Evolutionary conservation across 2,888 invertebrate species (phyloP).

Genomic region (Drosophila incognita): DNA sequence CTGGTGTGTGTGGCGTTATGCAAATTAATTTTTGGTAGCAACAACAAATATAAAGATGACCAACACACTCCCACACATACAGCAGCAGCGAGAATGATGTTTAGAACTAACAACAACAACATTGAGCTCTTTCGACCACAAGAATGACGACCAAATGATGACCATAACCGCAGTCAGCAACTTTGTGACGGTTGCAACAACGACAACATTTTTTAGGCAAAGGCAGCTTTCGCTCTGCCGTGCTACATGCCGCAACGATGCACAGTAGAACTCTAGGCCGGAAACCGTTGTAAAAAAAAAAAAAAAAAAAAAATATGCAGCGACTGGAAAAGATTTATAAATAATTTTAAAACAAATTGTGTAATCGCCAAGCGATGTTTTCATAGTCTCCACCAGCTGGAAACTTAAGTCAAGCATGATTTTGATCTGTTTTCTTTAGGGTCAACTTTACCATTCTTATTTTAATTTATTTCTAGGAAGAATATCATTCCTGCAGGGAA

Average conservation of each 20-base stretch:
- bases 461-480: not conserved
- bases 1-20: conserved; percentile 54
- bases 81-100: conserved; percentile 43
- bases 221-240: not conserved
- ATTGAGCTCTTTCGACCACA: conserved; percentile 52
- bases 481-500: not conserved
- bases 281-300: not conserved
- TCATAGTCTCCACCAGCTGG: not conserved
- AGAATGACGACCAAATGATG: conserved; percentile 76
- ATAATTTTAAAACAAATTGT: not conserved
- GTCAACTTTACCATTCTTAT: not conserved
- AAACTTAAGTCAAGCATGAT: not conserved
- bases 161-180: conserved; percentile 76
- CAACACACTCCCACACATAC: conserved; percentile 26
- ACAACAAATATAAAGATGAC: conserved; percentile 50
- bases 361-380: not conserved
- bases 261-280: not conserved
- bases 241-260: not conserved
- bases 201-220: conserved; percentile 35
- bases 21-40: conserved; percentile 76
- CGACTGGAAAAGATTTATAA: not conserved
- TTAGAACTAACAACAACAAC: conserved; percentile 43
- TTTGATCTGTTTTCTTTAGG: not conserved
- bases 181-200: conserved; percentile 72
- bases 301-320: not conserved